Evolutionary conservation across 2,113 vertebrate genomes (phyloP).

Genomic region (Leucoraja erinaceus): DNA sequence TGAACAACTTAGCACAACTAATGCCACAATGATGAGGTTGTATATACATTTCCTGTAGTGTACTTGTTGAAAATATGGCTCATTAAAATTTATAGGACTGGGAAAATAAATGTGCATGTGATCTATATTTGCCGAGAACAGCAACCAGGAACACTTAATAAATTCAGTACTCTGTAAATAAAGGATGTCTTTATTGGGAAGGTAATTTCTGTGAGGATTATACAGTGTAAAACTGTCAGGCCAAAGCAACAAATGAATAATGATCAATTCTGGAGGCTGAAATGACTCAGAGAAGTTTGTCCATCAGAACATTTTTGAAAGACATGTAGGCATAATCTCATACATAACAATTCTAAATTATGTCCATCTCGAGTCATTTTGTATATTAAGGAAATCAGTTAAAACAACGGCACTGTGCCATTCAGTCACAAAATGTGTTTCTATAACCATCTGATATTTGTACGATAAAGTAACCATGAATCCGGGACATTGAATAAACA

Average conservation of each 20-base stretch:
- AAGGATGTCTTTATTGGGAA: constrained; percentile 45
- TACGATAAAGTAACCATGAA: constrained; percentile 43
- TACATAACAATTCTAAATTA: constrained; percentile 41
- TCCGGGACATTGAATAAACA: constrained; percentile 51
- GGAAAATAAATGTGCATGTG: constrained; percentile 37
- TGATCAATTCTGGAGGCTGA: constrained; percentile 42
- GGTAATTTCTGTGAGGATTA: constrained; percentile 44
- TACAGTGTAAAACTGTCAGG: constrained; percentile 43
- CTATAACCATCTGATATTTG: constrained; percentile 60
- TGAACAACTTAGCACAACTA: constrained; percentile 38
- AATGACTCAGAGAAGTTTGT: constrained; percentile 41
- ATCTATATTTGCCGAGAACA: constrained; percentile 38
- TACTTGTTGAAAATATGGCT: constrained; percentile 38
- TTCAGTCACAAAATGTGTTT: constrained; percentile 46
- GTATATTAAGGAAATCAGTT: constrained; percentile 45
- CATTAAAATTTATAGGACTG: constrained; percentile 37
- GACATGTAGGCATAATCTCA: constrained; percentile 44
- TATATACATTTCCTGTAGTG: constrained; percentile 38
- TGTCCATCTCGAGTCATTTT: constrained; percentile 41
- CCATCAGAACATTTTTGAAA: constrained; percentile 44
- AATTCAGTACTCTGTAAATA: constrained; percentile 32
- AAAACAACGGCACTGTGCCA: constrained; percentile 50
- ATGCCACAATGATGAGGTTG: constrained; percentile 39
- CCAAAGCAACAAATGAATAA: constrained; percentile 42
- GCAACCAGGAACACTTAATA: constrained; percentile 43